Evolutionary conservation across 2,888 invertebrate genomes (phyloP).

Genomic region (Meloe dianella): DNA sequence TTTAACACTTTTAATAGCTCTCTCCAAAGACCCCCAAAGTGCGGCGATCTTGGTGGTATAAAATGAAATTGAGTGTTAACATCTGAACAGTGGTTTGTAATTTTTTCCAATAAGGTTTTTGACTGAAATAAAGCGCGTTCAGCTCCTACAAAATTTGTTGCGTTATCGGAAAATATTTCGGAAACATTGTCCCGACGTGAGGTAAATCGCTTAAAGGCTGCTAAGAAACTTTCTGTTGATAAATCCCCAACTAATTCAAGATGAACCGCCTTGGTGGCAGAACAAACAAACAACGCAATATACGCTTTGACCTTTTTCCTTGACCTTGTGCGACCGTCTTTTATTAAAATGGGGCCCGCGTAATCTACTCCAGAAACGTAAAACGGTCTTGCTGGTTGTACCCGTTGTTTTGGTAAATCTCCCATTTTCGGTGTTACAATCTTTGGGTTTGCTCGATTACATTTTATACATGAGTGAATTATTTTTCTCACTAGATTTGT

Average conservation of each 20-base stretch:
- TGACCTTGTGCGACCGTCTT: no score
- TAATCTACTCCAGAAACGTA: no score
- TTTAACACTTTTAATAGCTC: no score
- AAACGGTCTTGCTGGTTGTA: no score
- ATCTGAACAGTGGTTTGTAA: background rate
- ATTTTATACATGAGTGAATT: background rate
- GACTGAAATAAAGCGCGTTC: background rate
- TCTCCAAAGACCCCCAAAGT: constrained; percentile 21
- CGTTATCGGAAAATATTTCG: constrained; percentile 22
- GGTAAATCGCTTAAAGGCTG: constrained; percentile 26
- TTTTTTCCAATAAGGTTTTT: background rate
- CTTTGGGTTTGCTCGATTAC: background rate
- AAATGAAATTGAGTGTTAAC: background rate
- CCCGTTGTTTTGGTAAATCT: no score
- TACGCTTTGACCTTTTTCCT: no score
- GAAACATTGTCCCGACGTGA: constrained; percentile 21
- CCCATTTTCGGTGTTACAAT: constrained; percentile 11
- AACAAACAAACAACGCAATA: constrained; percentile 20
- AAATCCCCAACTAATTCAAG: constrained; percentile 17
- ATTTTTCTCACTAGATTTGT: background rate
- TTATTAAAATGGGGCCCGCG: no score
- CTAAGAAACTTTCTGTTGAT: constrained; percentile 17
- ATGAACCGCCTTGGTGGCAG: constrained; percentile 21
- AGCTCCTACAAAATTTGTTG: no score
- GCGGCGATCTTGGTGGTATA: constrained; percentile 19